These are phyloP conservation scores for Burhinus oedicnemus DNA, from an alignment of 2,113 vertebrate species.

Conservation along the genomic window DNA sequence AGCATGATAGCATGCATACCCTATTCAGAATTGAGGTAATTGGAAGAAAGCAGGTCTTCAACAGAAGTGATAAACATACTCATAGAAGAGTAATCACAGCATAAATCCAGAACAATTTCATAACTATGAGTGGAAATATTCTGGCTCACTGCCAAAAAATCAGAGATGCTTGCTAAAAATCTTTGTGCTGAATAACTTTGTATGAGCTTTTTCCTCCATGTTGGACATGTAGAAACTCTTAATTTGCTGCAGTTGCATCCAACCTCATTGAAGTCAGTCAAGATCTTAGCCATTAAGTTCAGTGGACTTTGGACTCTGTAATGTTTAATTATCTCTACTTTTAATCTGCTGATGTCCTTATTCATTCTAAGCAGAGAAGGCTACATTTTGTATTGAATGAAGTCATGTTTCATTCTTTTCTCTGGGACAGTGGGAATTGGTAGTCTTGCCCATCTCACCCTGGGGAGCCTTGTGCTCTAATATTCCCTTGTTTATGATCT, in stretches of 20 bases:
- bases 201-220: not conserved
- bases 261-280: not conserved
- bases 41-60: not conserved
- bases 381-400: not conserved
- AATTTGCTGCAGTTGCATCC: not conserved
- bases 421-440: not conserved
- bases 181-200: conserved; percentile 6
- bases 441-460: not conserved
- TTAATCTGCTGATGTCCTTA: not conserved
- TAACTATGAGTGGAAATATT: not conserved
- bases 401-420: not conserved
- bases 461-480: not conserved
- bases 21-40: not conserved
- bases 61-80: conserved; percentile 15
- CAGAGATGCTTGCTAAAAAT: conserved; percentile 34
- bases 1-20: not conserved
- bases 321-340: not conserved
- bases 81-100: not conserved
- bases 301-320: not conserved
- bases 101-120: conserved; percentile 10
- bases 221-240: not conserved
- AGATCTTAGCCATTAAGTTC: not conserved
- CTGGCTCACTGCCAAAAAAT: not conserved
- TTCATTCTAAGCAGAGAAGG: not conserved
- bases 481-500: not conserved